A percentile compares a stretch with the other conserved stretches of the same genome.
These are phyloP conservation scores for Parascotia fuliginaria DNA, from an alignment of 2,888 invertebrate genomes.

Conservation along the genomic window DNA sequence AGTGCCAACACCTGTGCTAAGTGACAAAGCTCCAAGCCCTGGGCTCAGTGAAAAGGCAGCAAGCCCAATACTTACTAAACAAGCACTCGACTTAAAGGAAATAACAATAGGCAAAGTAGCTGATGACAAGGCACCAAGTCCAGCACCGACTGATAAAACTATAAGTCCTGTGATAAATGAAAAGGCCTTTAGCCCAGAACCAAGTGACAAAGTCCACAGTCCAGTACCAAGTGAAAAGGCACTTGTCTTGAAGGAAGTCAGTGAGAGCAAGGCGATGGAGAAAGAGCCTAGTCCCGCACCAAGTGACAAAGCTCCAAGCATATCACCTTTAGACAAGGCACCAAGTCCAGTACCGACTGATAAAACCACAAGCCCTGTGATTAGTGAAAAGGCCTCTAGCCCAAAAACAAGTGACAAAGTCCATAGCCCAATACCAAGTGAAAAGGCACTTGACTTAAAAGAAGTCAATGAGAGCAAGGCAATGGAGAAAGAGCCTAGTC, in stretches of 20 bases:
- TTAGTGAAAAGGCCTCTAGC: background rate
- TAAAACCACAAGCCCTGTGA: too few relatives aligned
- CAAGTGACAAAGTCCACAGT: constrained; percentile 15
- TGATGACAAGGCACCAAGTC: background rate
- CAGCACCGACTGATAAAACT: background rate
- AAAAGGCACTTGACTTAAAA: background rate
- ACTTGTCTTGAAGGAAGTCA: background rate
- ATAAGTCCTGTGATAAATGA: background rate
- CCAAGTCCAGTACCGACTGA: constrained; percentile 2
- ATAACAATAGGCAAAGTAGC: background rate
- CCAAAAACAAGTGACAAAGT: constrained; percentile 1
- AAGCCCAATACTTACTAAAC: constrained; percentile 11
- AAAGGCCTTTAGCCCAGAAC: constrained; percentile 2
- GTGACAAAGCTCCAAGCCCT: background rate
- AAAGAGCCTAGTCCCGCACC: constrained; percentile 34
- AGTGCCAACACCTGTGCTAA: background rate
- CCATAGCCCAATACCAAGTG: background rate
- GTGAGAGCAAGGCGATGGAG: too few relatives aligned
- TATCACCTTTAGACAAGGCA: background rate
- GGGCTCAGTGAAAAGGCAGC: constrained; percentile 19
- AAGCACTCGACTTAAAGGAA: constrained; percentile 1
- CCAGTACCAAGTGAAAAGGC: constrained; percentile 3
- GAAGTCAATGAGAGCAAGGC: background rate
- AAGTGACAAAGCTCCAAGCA: constrained; percentile 16
- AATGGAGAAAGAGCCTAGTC: background rate